A percentile compares a stretch with the other conserved stretches of the same genome.
Conservation (phyloP, 2,888 invertebrate species). For the Malacosoma neustria region DNA sequence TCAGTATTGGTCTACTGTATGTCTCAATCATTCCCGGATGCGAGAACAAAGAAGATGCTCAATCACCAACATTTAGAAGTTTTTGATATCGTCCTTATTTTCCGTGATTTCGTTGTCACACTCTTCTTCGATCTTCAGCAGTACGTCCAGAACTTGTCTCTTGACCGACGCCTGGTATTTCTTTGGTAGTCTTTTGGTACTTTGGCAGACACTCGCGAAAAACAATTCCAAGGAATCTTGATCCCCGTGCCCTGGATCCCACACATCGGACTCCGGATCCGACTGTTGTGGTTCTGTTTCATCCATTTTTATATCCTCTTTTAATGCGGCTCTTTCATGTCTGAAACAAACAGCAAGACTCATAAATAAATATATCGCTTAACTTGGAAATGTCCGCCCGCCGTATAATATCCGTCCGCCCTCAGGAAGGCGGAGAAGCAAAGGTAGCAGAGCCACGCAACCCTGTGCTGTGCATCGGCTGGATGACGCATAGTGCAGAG, state of each 20-base stretch:
- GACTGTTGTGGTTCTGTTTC: constrained; percentile 34
- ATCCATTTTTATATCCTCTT: constrained; percentile 38
- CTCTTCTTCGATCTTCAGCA: constrained; percentile 53
- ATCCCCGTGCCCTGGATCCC: constrained; percentile 32
- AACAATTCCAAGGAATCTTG: constrained; percentile 54
- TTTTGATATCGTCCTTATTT: constrained; percentile 19
- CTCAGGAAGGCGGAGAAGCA: too few relatives aligned
- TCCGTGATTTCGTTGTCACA: constrained; percentile 27
- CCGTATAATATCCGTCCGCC: too few relatives aligned
- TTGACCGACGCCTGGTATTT: constrained; percentile 42
- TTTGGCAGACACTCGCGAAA: constrained; percentile 64
- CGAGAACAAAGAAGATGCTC: too few relatives aligned
- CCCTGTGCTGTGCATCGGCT: too few relatives aligned
- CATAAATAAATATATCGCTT: too few relatives aligned
- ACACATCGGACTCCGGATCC: constrained; percentile 33
- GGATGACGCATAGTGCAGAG: too few relatives aligned
- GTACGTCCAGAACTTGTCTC: constrained; percentile 44
- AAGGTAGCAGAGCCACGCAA: too few relatives aligned
- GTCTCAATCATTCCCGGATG: too few relatives aligned
- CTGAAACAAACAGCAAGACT: too few relatives aligned
- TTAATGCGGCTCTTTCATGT: constrained; percentile 25
- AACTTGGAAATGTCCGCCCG: too few relatives aligned
- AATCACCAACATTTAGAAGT: constrained; percentile 6
- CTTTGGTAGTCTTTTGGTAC: constrained; percentile 45
- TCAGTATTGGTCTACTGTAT: too few relatives aligned